Evolutionary conservation across 2,797 vertebrate species (phyloP), one percentile per base, ranked within the genome.

Genomic region (Neoniphon sammara): DNA sequence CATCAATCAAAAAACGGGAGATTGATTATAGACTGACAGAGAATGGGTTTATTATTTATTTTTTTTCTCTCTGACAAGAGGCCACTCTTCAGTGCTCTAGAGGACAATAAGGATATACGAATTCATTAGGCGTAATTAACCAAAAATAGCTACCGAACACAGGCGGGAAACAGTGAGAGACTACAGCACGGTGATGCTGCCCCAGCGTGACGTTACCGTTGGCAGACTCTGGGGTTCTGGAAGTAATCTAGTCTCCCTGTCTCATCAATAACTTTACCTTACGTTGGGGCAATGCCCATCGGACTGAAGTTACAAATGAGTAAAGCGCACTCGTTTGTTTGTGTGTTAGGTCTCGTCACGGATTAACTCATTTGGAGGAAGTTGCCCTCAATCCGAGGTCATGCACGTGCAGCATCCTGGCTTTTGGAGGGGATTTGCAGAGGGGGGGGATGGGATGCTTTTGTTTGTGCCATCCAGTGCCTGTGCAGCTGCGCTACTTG

Each of bases 121-220:
- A 92, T 93, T 93, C 89, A 94, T 93, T 91, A 88, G 73, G 57
- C 75, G 82, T 89, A 89, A 93, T 93, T 92, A 92, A 85, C 83
- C 36, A 15, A 86, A 90, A 93, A 91, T 89, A 88, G 87, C 85
- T 84, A 56, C 54, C 1, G n/a, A 85, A 79, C 81, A 30, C 70
- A 78, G 83, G 75, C 25, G 60, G 73, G 80, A 73, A 81, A 73
- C 27, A 36, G 75, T 21, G 75, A 76, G 83, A 74, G 68, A 77
- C 83, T 76, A 58, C 66, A 69, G 63, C 34, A 18, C 44, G 44
- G 66, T 63, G 74, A 70, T 12, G 18, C 46, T 46, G 31, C 36
- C 78, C 69, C 76, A 21, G 79, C 61, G 39, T 64, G 77, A 77
- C 78, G 79, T 75, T 59, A 59, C 49, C 68, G 68, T 73, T 46